phyloP scores from a whole-genome alignment of 2,797 vertebrate species.

The Sandelia bainsii region DNA sequence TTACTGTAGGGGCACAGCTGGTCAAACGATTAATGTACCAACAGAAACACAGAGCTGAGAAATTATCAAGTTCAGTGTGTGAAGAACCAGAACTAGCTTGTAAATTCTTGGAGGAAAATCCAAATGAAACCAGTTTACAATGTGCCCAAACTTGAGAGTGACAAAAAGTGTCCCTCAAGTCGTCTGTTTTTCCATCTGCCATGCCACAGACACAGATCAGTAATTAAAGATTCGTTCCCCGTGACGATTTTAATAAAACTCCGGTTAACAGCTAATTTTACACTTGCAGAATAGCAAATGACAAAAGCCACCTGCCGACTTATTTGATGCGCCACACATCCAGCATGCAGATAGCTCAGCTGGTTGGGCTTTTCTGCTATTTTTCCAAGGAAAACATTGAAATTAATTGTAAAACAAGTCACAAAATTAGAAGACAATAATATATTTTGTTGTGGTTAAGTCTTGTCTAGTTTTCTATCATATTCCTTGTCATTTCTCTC shows the following conservation, averaged over 20 bases:
- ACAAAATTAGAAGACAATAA: background rate
- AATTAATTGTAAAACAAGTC: background rate
- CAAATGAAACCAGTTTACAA: conserved; percentile 61
- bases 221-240: background rate
- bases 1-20: conserved; percentile 80
- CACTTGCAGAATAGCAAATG: background rate
- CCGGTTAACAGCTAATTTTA: background rate
- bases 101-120: conserved; percentile 72
- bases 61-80: conserved; percentile 69
- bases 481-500: background rate
- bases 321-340: background rate
- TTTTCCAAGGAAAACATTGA: background rate
- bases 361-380: background rate
- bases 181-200: background rate
- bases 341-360: too few relatives aligned
- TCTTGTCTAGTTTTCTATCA: background rate
- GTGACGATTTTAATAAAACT: background rate
- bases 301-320: background rate
- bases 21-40: conserved; percentile 76
- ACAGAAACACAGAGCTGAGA: conserved; percentile 69
- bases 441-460: background rate
- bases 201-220: background rate
- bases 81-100: conserved; percentile 74
- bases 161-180: background rate
- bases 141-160: background rate